Conservation (phyloP, 2,113 vertebrate genomes). For the Cryptotis parvus region DNA sequence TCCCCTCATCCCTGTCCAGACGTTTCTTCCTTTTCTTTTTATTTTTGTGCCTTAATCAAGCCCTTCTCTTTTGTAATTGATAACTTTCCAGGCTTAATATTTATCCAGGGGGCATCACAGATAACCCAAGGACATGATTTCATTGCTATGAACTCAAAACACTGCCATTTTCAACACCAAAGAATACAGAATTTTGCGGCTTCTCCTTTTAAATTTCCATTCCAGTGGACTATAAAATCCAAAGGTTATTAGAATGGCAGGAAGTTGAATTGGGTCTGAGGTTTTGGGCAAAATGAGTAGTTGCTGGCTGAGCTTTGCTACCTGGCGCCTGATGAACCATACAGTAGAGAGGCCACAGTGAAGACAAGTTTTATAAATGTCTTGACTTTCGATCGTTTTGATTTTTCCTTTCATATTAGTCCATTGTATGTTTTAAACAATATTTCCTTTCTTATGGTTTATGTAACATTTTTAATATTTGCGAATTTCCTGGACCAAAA, state of each 20-base stretch:
- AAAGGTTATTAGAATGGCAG: constrained; percentile 38
- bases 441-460: constrained; percentile 74
- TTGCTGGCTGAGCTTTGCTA: constrained; percentile 60
- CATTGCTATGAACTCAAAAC: constrained; percentile 63
- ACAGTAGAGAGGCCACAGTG: constrained; percentile 7
- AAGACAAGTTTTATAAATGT: constrained; percentile 66
- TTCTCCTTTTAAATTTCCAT: constrained; percentile 50
- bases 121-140: constrained; percentile 76
- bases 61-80: constrained; percentile 78
- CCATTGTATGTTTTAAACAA: constrained; percentile 64
- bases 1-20: constrained; percentile 65
- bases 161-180: constrained; percentile 1
- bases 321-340: constrained; percentile 31
- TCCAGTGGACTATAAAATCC: constrained; percentile 54
- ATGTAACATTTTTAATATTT: constrained; percentile 67
- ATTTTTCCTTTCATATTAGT: constrained; percentile 54
- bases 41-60: constrained; percentile 76
- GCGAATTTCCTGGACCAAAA: constrained; percentile 64
- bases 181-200: constrained; percentile 48
- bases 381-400: constrained; percentile 48
- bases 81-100: constrained; percentile 73
- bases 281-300: constrained; percentile 2
- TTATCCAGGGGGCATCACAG: constrained; percentile 75
- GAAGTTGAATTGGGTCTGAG: constrained; percentile 20
- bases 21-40: constrained; percentile 77